Conservation (phyloP, 2,113 vertebrate genomes). For the Salminus brasiliensis region DNA sequence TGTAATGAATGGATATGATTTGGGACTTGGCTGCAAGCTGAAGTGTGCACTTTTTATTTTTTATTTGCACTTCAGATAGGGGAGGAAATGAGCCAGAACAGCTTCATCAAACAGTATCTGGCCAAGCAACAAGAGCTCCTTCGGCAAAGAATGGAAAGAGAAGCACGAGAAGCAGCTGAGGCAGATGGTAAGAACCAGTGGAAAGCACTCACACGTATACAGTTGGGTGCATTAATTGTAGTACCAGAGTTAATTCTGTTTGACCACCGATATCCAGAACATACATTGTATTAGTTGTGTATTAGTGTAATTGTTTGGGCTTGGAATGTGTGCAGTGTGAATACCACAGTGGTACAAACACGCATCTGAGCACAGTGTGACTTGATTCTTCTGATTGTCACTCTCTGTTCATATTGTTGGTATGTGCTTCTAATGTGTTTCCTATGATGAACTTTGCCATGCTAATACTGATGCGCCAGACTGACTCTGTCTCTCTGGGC, state of each 20-base stretch:
- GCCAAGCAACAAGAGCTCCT: slow-evolving; percentile 93
- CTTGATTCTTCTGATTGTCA: too few species aligned
- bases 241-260: not conserved
- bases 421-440: too few species aligned
- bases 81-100: slow-evolving; percentile 96
- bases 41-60: not conserved
- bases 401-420: too few species aligned
- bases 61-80: slow-evolving; percentile 79
- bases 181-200: slow-evolving; percentile 83
- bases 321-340: too few species aligned
- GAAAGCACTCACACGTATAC: too few species aligned
- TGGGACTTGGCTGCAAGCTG: not conserved
- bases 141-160: slow-evolving; percentile 84
- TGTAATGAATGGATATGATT: not conserved
- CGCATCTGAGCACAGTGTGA: too few species aligned
- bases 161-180: slow-evolving; percentile 84
- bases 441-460: slow-evolving; percentile 56
- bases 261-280: not conserved
- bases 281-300: too few species aligned
- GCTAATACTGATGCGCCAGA: slow-evolving; percentile 59
- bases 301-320: too few species aligned
- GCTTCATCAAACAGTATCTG: slow-evolving; percentile 94
- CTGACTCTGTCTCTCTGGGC: slow-evolving; percentile 50
- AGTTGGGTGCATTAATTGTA: not conserved
- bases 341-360: too few species aligned